Evolutionary conservation across 1,140 invertebrate species (phyloP), one percentile per base, ranked within the genome.

Genomic region (Bombus confusus): DNA sequence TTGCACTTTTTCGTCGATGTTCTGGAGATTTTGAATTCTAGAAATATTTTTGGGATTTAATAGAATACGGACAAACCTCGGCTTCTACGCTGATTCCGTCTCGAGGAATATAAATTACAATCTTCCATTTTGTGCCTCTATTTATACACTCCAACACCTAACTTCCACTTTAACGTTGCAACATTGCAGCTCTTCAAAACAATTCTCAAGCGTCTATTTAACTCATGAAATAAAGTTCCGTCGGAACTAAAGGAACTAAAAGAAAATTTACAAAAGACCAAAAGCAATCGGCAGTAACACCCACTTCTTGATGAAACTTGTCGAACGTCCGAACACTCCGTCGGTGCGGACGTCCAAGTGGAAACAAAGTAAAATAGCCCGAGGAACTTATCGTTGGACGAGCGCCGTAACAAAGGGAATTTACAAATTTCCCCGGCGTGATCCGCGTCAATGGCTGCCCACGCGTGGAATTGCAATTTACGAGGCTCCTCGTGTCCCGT

Each of bases 371-470:
- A 39, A 66, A 8, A 13, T 15, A n/a, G 12, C 18, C 9, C 6
- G 43, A 28, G 28, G 31, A 57, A 80, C 52, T 52, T 80, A 64
- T 73, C 31, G 68, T 22, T 15, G 39, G 3, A 18, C 52, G 31
- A 64, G 62, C 59, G 78, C 74, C 78, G 77, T 74, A 83, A 80
- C 88, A 66, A 82, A 69, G 57, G 37, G 18, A 85, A 86, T 78
- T 88, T 88, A 88, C 73, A 75, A 89, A 89, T 88, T 88, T 86
- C 57, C n/a, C 62, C 59, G 39, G 15, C 75, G 74, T 31, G 73
- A 72, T 43, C 6, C 37, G 34, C n/a, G 86, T 68, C 62, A 73
- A 34, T 64, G n/a, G 74, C 72, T n/a, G 12, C 59, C 75, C 84
- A 80, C 84, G 87, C 80, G 80, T 77, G 84, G 76, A 83, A 89